Evolutionary conservation across 2,888 invertebrate species (phyloP).

Genomic region (Pachydiplax longipennis): DNA sequence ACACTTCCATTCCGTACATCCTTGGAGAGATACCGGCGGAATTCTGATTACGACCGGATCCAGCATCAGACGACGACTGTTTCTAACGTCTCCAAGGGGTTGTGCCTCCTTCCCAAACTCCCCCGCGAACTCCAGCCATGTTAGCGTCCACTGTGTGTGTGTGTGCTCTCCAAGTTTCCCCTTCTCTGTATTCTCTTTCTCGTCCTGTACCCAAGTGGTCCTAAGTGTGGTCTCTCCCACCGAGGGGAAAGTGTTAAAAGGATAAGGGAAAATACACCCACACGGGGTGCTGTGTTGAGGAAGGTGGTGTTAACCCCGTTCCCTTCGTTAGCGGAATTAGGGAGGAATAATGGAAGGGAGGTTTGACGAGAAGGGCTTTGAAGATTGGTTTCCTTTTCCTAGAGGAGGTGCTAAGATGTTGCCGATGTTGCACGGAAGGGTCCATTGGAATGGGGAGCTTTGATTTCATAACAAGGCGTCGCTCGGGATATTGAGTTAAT

Average conservation of each 20-base stretch:
- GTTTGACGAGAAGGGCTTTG: not conserved
- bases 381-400: not conserved
- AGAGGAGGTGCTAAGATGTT: not conserved
- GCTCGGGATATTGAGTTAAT: not conserved
- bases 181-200: not conserved
- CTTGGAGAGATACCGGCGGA: slow-evolving; percentile 37
- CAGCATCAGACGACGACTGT: slow-evolving; percentile 31
- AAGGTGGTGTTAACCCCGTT: not conserved
- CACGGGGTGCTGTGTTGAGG: not conserved
- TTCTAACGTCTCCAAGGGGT: slow-evolving; percentile 3
- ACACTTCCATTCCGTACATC: slow-evolving; percentile 8
- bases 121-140: not conserved
- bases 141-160: not conserved
- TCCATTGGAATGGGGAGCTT: not conserved
- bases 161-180: not conserved
- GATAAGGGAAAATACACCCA: not conserved
- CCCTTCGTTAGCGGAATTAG: not conserved
- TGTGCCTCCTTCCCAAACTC: not conserved
- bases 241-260: too few relatives aligned
- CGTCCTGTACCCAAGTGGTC: not conserved
- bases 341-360: not conserved
- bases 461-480: not conserved
- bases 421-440: not conserved
- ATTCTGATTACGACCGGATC: slow-evolving; percentile 35
- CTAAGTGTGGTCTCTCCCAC: not conserved